Evolutionary conservation across 2,113 vertebrate species (phyloP).

Genomic region (Saccopteryx bilineata): DNA sequence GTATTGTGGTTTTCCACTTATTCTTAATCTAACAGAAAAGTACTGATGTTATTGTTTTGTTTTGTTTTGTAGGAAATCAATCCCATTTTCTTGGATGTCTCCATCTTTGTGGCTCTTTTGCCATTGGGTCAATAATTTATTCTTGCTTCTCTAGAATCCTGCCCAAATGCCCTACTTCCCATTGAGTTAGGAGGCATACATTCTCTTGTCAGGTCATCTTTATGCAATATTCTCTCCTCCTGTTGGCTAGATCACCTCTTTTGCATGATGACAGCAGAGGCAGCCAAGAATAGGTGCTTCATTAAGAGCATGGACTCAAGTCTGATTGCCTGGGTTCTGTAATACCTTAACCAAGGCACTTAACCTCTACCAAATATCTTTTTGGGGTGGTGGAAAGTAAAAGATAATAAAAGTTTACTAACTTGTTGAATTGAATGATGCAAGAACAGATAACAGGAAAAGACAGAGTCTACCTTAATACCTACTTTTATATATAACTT

Average conservation of each 20-base stretch:
- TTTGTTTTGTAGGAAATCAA: neutral
- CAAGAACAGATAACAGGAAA: neutral
- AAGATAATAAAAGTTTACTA: neutral
- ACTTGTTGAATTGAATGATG: neutral
- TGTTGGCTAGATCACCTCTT: constrained; percentile 7
- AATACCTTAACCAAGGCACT: neutral
- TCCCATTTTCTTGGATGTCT: neutral
- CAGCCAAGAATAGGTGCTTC: neutral
- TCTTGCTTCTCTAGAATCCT: constrained; percentile 17
- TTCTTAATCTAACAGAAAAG: neutral
- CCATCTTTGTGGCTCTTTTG: neutral
- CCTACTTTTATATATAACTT: neutral
- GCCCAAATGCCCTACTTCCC: neutral
- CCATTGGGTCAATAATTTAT: neutral
- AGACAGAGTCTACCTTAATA: neutral
- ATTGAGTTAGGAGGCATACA: neutral
- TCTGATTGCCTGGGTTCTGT: neutral
- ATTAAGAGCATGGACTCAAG: neutral
- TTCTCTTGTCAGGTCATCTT: neutral
- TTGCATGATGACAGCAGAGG: neutral
- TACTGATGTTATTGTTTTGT: neutral
- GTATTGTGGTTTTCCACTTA: neutral
- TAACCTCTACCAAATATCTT: neutral
- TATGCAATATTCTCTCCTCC: neutral
- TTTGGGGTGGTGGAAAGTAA: neutral